phyloP scores from a whole-genome alignment of 2,113 vertebrate species.

The Cyphomyrus discorhynchus region DNA sequence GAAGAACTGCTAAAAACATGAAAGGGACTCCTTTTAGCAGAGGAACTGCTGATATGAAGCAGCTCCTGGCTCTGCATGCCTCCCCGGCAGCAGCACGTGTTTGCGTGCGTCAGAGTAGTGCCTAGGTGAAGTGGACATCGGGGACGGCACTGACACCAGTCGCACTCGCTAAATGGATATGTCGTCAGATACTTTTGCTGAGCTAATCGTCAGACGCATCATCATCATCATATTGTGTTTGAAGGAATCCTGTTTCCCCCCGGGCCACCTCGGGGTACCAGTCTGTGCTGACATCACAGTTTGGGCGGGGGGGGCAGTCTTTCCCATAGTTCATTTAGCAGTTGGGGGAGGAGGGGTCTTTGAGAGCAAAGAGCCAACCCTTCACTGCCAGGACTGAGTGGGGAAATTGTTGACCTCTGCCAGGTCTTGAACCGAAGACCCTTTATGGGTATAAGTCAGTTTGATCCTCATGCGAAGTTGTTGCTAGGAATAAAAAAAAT shows the following conservation, averaged over 20 bases:
- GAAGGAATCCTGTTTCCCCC: constrained; percentile 67
- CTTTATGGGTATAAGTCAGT: constrained; percentile 97
- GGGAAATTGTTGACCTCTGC: constrained; percentile 98
- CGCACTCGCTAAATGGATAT: constrained; percentile 49
- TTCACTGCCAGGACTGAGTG: constrained; percentile 98
- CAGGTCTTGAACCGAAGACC: constrained; percentile 94
- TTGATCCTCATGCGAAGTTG: constrained; percentile 98
- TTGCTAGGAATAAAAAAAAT: constrained; percentile 65
- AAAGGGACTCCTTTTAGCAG: neutral
- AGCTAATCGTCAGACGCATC: constrained; percentile 42
- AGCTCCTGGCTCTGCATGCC: neutral
- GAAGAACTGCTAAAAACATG: constrained; percentile 17
- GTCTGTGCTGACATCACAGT: constrained; percentile 56
- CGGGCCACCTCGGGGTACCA: constrained; percentile 64
- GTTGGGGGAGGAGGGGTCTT: constrained; percentile 41
- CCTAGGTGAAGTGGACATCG: neutral
- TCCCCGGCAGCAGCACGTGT: neutral
- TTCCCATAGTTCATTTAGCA: constrained; percentile 88
- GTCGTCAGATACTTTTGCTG: constrained; percentile 49
- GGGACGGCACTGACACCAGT: constrained; percentile 21
- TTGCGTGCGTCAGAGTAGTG: constrained; percentile 12
- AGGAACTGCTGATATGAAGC: neutral
- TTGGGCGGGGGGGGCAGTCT: constrained; percentile 41
- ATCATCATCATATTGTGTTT: constrained; percentile 36
- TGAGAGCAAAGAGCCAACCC: constrained; percentile 62